Base-by-base conservation (phyloP, 2,888 invertebrate genomes). In the Drosophila pseudotakahashii region DNA sequence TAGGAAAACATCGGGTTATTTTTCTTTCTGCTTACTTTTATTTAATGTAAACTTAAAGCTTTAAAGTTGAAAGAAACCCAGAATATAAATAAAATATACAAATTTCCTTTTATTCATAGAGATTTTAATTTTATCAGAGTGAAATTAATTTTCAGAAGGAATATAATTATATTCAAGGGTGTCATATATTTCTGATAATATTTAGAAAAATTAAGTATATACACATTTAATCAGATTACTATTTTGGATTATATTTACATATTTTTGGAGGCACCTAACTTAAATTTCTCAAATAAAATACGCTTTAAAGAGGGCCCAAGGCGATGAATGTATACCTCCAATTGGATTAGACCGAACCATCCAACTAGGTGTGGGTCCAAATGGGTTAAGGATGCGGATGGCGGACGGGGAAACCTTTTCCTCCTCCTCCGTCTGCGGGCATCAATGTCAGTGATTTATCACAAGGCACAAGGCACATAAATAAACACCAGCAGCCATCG, bases 391-490 rank as follows among this genome's bases (percentile, higher is more conserved):
- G 3, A 14, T 6, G 41, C 30, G 30, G 7, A 7, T 30, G 19
- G 53, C 26, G 26, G 26, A 6, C 0, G 26, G 48, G 10, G 14
- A 45, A 30, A 34, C 44, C 69, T 26, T 47, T 47, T 14, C 10
- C 44, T 39, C 44, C 51, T n/a, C 23, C 16, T 14, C 50, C 42
- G 82, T 71, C 78, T 78, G 81, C 78, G 72, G 81, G 82, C 84
- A 83, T 83, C 82, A 84, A 79, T 84, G 84, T 85, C 78, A 84
- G 79, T 84, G 84, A 84, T 84, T 84, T 84, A 84, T 84, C 83
- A 83, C 81, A 44, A 76, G 81, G 75, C 81, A 39, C 61, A 70
- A 75, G 55, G 79, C 83, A 83, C 84, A 84, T 84, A 84, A 84
- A 84, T 84, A 84, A 84, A 81, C 83, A 85, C 77, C 78, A 74